These are phyloP conservation scores for Schrankia costaestrigalis DNA, from an alignment of 2,888 invertebrate genomes.

Conservation along the genomic window DNA sequence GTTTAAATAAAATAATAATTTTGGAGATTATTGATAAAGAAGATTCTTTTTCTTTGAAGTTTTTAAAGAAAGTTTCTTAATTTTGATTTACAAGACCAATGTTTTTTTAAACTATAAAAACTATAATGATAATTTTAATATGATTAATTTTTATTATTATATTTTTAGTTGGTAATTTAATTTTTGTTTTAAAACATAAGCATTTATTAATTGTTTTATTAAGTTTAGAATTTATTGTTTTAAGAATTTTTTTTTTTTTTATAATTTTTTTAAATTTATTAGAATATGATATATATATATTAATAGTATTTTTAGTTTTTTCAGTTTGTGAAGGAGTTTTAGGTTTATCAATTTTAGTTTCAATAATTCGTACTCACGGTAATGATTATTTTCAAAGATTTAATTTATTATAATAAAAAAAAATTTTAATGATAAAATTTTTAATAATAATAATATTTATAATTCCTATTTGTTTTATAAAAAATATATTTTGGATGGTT, in stretches of 20 bases:
- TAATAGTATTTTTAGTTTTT: constrained; percentile 82
- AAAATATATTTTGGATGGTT: constrained; percentile 77
- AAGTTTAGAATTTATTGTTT: constrained; percentile 82
- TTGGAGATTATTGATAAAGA: constrained; percentile 84
- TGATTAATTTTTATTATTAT: constrained; percentile 66
- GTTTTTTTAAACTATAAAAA: constrained; percentile 85
- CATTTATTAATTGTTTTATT: constrained; percentile 82
- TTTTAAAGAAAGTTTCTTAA: constrained; percentile 79
- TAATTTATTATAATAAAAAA: constrained; percentile 60
- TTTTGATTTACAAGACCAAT: constrained; percentile 86
- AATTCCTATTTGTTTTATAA: constrained; percentile 73
- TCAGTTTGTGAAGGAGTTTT: constrained; percentile 84
- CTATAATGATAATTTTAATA: constrained; percentile 71
- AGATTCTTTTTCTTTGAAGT: constrained; percentile 80
- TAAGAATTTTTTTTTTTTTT: constrained; percentile 77
- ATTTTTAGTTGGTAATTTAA: constrained; percentile 72
- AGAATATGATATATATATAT: constrained; percentile 77
- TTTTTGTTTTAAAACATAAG: constrained; percentile 79
- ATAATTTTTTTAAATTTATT: constrained; percentile 67
- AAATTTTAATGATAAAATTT: constrained; percentile 76
- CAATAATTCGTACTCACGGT: constrained; percentile 82
- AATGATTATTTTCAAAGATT: constrained; percentile 83
- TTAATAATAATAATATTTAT: constrained; percentile 70
- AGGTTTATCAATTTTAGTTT: constrained; percentile 82
- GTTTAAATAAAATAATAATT: constrained; percentile 85